A percentile compares a stretch with the other conserved stretches of the same genome.
These are phyloP conservation scores for Emydoidea blandingii DNA, from an alignment of 2,797 vertebrate species.

Conservation along the genomic window DNA sequence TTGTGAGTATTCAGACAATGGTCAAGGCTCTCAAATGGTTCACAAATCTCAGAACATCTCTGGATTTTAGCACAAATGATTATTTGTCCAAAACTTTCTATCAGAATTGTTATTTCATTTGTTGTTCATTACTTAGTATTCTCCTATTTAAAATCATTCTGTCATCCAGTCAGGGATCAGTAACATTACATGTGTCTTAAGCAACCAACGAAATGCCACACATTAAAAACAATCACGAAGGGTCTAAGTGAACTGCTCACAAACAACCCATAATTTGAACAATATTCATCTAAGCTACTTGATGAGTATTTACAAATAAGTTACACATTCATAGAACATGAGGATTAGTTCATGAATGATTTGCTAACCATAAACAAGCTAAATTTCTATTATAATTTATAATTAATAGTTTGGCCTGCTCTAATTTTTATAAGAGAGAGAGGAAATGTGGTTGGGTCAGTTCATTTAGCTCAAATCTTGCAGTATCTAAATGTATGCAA, in stretches of 20 bases:
- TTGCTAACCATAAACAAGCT: neutral
- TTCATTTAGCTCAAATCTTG: neutral
- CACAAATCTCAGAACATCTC: neutral
- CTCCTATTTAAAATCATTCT: neutral
- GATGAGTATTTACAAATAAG: neutral
- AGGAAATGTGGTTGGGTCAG: neutral
- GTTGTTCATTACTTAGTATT: neutral
- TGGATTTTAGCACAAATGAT: neutral
- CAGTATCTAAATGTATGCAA: neutral
- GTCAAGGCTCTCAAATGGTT: neutral
- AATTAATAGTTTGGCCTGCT: neutral
- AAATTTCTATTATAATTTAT: neutral
- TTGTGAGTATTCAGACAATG: neutral
- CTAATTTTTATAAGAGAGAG: neutral
- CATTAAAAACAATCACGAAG: neutral
- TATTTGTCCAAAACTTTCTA: neutral
- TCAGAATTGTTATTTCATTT: neutral
- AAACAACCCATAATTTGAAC: neutral
- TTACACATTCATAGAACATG: neutral
- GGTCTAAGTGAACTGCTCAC: neutral
- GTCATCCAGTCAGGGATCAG: neutral
- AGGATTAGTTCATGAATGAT: neutral
- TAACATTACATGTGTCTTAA: neutral
- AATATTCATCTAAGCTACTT: neutral
- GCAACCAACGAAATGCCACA: neutral